Conservation (phyloP, 2,888 invertebrate genomes). For the Chrysolina haemoptera region DNA sequence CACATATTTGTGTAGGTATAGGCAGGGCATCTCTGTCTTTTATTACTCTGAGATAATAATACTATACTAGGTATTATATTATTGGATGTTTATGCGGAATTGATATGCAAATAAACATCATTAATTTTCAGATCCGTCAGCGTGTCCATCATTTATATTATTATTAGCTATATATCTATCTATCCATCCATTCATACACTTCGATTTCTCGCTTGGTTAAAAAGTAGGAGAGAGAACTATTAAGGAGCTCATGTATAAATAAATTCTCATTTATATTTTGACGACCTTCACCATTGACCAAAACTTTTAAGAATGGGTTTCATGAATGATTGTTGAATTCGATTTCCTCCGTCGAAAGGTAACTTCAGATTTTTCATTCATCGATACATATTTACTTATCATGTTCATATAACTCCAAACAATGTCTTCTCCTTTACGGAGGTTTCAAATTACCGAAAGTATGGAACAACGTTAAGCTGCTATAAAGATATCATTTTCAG, state of each 20-base stretch:
- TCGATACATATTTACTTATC: not conserved
- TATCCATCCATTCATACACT: too few species aligned
- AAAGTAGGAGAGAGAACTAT: not conserved
- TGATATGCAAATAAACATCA: too few species aligned
- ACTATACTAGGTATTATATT: too few species aligned
- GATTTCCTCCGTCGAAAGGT: not conserved
- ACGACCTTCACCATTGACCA: not conserved
- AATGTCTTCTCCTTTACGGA: not conserved
- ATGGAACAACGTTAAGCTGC: not conserved
- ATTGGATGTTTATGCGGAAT: too few species aligned
- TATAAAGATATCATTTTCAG: slow-evolving; percentile 3
- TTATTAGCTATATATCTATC: too few species aligned
- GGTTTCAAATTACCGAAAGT: not conserved
- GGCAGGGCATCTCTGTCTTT: too few species aligned
- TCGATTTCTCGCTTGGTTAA: too few species aligned
- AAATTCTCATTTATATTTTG: not conserved
- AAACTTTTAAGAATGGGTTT: not conserved
- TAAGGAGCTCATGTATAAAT: not conserved
- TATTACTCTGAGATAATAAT: too few species aligned
- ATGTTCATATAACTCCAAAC: not conserved
- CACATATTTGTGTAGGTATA: too few species aligned
- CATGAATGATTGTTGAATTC: not conserved
- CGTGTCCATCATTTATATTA: too few species aligned
- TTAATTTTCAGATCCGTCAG: too few species aligned
- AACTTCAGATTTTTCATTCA: not conserved